Conservation (phyloP, 2,888 invertebrate species). For the Timema podura region DNA sequence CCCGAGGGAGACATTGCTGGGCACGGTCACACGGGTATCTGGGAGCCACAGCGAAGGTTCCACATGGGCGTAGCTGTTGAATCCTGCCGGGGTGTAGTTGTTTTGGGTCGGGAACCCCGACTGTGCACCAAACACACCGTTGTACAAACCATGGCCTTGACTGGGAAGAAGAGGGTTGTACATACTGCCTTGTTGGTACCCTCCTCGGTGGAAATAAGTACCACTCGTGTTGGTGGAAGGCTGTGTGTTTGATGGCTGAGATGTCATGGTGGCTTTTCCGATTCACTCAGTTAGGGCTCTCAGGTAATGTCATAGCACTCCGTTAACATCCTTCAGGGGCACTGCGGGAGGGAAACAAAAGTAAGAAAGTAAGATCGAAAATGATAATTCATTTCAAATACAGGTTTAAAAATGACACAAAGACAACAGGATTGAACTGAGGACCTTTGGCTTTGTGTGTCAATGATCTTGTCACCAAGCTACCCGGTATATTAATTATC, state of each 20-base stretch:
- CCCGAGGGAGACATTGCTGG: slow-evolving; percentile 22
- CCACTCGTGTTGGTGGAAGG: slow-evolving; percentile 19
- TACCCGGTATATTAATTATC: too few relatives aligned
- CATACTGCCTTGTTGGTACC: slow-evolving; percentile 27
- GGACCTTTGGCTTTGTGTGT: too few relatives aligned
- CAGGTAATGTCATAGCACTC: too few relatives aligned
- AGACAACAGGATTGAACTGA: too few relatives aligned
- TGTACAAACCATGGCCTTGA: slow-evolving; percentile 27
- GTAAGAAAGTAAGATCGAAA: too few relatives aligned
- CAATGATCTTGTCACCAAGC: too few relatives aligned
- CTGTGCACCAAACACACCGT: slow-evolving; percentile 26
- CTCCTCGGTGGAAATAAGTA: slow-evolving; percentile 24
- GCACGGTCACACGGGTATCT: slow-evolving; percentile 24
- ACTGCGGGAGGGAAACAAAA: too few relatives aligned
- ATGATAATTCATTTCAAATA: too few relatives aligned
- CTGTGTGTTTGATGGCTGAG: background rate
- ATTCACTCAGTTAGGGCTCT: too few relatives aligned
- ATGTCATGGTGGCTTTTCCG: background rate
- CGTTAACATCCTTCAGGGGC: too few relatives aligned
- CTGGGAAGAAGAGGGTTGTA: slow-evolving; percentile 26
- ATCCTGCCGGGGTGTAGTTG: slow-evolving; percentile 24
- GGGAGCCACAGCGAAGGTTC: slow-evolving; percentile 29
- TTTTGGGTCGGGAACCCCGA: slow-evolving; percentile 26
- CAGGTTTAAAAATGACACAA: too few relatives aligned
- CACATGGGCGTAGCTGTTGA: slow-evolving; percentile 23